Base-by-base conservation (phyloP, 2,113 vertebrate species). In the Burhinus bistriatus region DNA sequence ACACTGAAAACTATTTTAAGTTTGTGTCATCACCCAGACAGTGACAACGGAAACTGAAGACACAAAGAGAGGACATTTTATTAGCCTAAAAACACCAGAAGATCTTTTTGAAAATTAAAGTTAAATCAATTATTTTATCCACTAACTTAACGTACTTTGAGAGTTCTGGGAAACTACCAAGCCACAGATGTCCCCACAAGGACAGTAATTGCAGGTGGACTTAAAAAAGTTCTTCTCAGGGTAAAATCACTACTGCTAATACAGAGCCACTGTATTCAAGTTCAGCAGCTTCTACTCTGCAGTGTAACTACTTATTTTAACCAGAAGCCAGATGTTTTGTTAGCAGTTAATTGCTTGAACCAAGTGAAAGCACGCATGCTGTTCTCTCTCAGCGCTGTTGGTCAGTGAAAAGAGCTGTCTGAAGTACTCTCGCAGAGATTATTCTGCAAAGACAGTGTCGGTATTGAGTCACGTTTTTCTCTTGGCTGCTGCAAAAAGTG, bases 261-360 rank as follows among this genome's bases (percentile, higher is more conserved):
- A 14, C 4, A 17, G 49, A 96, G 45, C 23, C 58, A 17, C 23
- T 8, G 54, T 9, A 65, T 52, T 91, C 23, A 55, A 57, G 81
- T 40, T 66, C 92, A 84, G 72, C 68, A 93, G 89, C 62, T 91
- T 70, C 45, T 36, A 15, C 59, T 57, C 80, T 32, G 81, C 84
- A 83, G 49, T 11, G 4, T 1, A 87, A 66, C 83, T 70, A 66
- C 83, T 70, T 19, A 52, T 34, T 94, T 95, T 15, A 96, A 87
- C 40, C 80, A 94, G 77, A 30, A 96, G 73, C 65, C 87, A 78
- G 45, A 70, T 78, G 81, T 91, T 95, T 96, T 89, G 90, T 75
- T 44, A 66, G 81, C 89, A 94, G 91, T 69, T 96, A 94, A 93
- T 83, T 94, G 87, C 90, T 42, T 73, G 81, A 90, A 87, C 69